Evolutionary conservation across 2,797 vertebrate genomes (phyloP).

Genomic region (Anabacerthia variegaticeps): DNA sequence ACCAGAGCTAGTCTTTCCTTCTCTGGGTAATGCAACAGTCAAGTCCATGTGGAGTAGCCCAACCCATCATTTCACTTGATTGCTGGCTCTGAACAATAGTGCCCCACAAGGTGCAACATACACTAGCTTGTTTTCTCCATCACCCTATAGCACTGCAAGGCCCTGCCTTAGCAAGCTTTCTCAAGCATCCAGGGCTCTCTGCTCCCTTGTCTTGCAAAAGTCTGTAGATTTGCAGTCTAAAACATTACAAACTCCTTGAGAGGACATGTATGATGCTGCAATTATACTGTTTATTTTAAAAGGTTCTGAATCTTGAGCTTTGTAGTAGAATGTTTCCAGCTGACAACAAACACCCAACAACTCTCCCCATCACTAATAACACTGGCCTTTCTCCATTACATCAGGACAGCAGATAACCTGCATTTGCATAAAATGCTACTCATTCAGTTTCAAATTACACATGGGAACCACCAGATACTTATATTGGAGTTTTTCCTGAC

Average conservation of each 20-base stretch:
- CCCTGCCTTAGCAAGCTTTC: not conserved
- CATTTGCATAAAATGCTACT: not conserved
- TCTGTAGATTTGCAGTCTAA: not conserved
- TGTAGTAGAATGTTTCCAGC: not conserved
- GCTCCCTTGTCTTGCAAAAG: not conserved
- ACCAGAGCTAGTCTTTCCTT: not conserved
- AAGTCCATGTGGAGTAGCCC: not conserved
- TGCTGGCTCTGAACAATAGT: not conserved
- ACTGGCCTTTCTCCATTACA: not conserved
- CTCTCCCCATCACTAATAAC: not conserved
- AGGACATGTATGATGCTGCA: not conserved
- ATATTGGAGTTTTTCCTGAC: not conserved
- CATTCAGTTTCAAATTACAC: not conserved
- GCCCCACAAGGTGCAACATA: rapidly evolving
- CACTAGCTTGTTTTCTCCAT: not conserved
- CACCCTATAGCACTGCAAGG: not conserved
- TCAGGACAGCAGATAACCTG: not conserved
- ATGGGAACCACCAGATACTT: not conserved
- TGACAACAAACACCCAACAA: not conserved
- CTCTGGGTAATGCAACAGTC: not conserved
- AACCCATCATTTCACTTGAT: not conserved
- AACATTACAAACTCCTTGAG: not conserved
- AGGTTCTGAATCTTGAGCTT: not conserved
- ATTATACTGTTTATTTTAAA: not conserved
- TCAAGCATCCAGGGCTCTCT: not conserved